These are phyloP conservation scores for Syngnathus acus DNA, from an alignment of 2,797 vertebrate species.

Conservation along the genomic window DNA sequence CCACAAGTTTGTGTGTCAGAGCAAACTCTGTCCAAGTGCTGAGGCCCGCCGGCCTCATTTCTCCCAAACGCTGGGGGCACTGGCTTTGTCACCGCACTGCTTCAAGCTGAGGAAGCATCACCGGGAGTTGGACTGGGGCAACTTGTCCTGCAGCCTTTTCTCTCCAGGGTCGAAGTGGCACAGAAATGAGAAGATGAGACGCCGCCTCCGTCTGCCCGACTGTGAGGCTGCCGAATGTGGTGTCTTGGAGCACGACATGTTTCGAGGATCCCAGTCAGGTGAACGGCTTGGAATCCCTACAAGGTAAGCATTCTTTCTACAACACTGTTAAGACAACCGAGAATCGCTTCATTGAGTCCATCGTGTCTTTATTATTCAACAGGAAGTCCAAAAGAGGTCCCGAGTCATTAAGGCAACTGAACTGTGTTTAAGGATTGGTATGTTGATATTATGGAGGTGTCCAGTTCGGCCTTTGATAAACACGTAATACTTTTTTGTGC, in stretches of 20 bases:
- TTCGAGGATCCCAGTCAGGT: no score
- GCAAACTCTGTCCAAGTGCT: conserved; percentile 7
- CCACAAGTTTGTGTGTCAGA: conserved; percentile 64
- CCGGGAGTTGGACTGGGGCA: conserved; percentile 31
- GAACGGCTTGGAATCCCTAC: no score
- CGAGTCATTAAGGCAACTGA: not conserved
- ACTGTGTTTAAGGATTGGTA: not conserved
- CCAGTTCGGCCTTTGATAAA: not conserved
- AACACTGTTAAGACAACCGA: no score
- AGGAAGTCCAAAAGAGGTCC: not conserved
- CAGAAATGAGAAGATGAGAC: not conserved
- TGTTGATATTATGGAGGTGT: no score
- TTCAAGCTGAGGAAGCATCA: conserved; percentile 55
- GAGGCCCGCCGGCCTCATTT: conserved; percentile 17
- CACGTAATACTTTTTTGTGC: not conserved
- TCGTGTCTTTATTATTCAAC: not conserved
- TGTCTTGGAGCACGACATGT: no score
- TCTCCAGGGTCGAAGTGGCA: conserved; percentile 53
- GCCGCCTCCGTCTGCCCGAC: no score
- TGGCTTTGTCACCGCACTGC: conserved; percentile 55
- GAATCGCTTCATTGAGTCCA: not conserved
- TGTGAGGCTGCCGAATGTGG: no score
- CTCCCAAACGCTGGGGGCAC: conserved; percentile 36
- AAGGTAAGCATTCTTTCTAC: no score
- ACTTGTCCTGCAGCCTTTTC: conserved; percentile 19